Base-by-base conservation (phyloP, 2,888 invertebrate genomes). In the Nowickia ferox region DNA sequence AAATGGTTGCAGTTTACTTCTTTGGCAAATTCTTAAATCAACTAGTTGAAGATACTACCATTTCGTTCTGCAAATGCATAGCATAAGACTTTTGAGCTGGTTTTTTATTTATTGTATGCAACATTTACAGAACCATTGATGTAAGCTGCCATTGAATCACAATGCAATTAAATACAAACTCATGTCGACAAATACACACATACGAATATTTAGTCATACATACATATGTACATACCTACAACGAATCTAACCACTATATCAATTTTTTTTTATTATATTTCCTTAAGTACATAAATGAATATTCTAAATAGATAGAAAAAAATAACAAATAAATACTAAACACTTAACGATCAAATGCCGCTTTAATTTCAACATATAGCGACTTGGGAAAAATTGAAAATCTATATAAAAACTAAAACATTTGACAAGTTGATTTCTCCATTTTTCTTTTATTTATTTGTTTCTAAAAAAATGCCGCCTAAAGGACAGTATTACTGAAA, bases 61-160 rank as follows among this genome's bases (percentile, higher is more conserved):
- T 61, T 19, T 63, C 3, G 6, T 13, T 63, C 63, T 44, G 0
- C 44, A 63, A 44, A 17, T n/a, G 19, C 63, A 22, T 2, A 6
- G 8, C 8, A 0, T 40, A n/a, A 44, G 6, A 57, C 42, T 46
- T 46, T 13, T 55, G 6, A n/a, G 65, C 9, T 72, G 38, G 8
- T 61, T 53, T 13, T 19, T 66, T 46, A 40, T 68, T 77, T 78
- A 11, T 71, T 72, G 53, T 44, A 46, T 22, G 44, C 53, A 59
- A 51, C 63, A 78, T 78, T 78, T 82, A 82, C 76, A 76, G 66
- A 76, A 38, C 59, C 84, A 84, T 80, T 84, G 84, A 85, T 85
- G 82, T 85, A 86, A 82, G 65, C 84, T 84, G 87, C 69, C 84
- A 86, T 84, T 84, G 79, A 72, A 82, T 82, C 76, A 74, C 72